Conservation (phyloP, 1,140 invertebrate genomes). For the Diorhabda carinulata region DNA sequence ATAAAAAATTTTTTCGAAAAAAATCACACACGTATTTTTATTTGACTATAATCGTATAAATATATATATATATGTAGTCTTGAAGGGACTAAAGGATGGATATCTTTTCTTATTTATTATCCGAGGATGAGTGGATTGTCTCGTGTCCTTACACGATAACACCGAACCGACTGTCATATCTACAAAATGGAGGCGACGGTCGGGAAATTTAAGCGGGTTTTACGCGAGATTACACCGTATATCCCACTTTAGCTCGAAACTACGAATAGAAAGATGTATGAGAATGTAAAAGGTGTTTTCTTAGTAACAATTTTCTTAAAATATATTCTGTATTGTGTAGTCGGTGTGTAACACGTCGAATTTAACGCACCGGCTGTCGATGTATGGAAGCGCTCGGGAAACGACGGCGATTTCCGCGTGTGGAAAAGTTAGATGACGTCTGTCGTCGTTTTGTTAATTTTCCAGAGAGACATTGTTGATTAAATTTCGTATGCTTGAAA, state of each 20-base stretch:
- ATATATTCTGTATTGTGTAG: no score
- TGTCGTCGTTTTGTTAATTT: slow-evolving; percentile 2
- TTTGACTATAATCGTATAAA: no score
- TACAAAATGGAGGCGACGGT: slow-evolving; percentile 11
- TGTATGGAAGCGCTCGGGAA: background rate
- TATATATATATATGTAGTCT: background rate
- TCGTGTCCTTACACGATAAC: slow-evolving; percentile 21
- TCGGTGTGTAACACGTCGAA: no score
- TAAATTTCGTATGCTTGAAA: background rate
- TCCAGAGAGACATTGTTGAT: background rate
- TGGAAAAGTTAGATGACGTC: background rate
- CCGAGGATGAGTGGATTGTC: slow-evolving; percentile 22
- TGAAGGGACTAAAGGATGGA: slow-evolving; percentile 7
- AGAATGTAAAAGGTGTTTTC: no score
- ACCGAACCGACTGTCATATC: slow-evolving; percentile 8
- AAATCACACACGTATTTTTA: no score
- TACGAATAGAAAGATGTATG: no score
- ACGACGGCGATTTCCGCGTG: background rate
- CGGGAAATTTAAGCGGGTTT: slow-evolving; percentile 1
- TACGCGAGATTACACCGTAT: background rate
- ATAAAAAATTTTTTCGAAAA: no score
- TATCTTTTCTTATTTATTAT: slow-evolving; percentile 21
- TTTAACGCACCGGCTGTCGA: no score
- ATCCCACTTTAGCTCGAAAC: no score
- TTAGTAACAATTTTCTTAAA: no score